Base-by-base conservation (phyloP, 2,888 invertebrate species). In the Phania funesta region DNA sequence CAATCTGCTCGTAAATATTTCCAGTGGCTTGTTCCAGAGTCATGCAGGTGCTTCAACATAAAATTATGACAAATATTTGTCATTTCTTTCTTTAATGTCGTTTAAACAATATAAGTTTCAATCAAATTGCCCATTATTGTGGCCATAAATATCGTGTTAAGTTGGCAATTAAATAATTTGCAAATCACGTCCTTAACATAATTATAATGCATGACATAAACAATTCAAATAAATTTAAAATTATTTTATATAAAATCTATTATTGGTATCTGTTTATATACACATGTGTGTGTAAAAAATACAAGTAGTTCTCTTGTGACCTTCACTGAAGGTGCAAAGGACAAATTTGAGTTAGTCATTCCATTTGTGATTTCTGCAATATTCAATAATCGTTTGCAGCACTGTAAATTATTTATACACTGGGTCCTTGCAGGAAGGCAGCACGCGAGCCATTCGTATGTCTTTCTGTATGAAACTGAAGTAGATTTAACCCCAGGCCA, bases 181-280 rank as follows among this genome's bases (percentile, higher is more conserved):
- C 70, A 74, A 78, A 82, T 74, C 74, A 82, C 82, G 78, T 82
- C 78, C 65, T 79, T 74, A 82, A 64, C 68, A 82, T 68, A 58
- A 60, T 32, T 48, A 65, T 75, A 74, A 79, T 65, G 65, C 62
- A 71, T 60, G 24, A 58, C 44, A 41, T 68, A 16, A 22, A 60
- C 9, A 68, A 54, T 32, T 38, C 6, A 38, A 65, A 56, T 67
- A 44, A 58, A 76, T 76, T 38, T 50, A 20, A 26, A 58, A 71
- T 70, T 76, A 29, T 18, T 60, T 44, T 35, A 50, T 35, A 41
- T 16, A 54, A 26, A 44, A 20, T 7, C 3, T 4, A 48, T 20
- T 9, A 22, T 48, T 22, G 2, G 22, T 22, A 9, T n/a, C n/a
- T n/a, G n/a, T n/a, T n/a, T n/a, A n/a, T n/a, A n/a, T n/a, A n/a